Conservation (phyloP, 1,140 invertebrate species). For the Thereuonema tuberculata region DNA sequence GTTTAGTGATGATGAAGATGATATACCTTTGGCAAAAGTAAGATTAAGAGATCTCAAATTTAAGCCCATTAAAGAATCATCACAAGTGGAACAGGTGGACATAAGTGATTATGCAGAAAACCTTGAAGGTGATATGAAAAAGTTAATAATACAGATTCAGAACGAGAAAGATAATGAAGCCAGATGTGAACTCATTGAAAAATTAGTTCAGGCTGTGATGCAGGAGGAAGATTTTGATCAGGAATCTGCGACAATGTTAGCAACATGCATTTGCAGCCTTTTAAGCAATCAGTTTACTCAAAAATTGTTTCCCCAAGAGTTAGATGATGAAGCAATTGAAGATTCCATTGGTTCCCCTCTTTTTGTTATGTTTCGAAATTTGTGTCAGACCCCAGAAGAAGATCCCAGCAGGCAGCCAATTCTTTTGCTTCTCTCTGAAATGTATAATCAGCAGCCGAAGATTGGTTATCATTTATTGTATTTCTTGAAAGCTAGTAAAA, state of each 20-base stretch:
- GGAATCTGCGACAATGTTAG: conserved; percentile 41
- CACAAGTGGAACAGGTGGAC: conserved; percentile 23
- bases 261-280: conserved; percentile 37
- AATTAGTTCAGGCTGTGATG: conserved; percentile 48
- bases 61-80: conserved; percentile 27
- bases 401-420: conserved; percentile 59
- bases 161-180: conserved; percentile 49
- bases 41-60: conserved; percentile 28
- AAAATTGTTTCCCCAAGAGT: conserved; percentile 37
- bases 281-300: conserved; percentile 36
- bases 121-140: conserved; percentile 46
- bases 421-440: conserved; percentile 55
- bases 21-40: conserved; percentile 48
- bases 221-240: conserved; percentile 44
- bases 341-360: conserved; percentile 65
- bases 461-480: conserved; percentile 76
- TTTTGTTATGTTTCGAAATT: conserved; percentile 64
- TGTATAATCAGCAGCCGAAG: conserved; percentile 48
- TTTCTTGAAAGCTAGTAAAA: conserved; percentile 57
- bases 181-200: conserved; percentile 53
- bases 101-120: conserved; percentile 32
- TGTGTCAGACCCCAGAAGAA: conserved; percentile 51
- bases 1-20: conserved; percentile 61
- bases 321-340: conserved; percentile 41
- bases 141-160: conserved; percentile 48